Evolutionary conservation across 2,797 vertebrate genomes (phyloP).

Genomic region (Catostomus latipinnis): DNA sequence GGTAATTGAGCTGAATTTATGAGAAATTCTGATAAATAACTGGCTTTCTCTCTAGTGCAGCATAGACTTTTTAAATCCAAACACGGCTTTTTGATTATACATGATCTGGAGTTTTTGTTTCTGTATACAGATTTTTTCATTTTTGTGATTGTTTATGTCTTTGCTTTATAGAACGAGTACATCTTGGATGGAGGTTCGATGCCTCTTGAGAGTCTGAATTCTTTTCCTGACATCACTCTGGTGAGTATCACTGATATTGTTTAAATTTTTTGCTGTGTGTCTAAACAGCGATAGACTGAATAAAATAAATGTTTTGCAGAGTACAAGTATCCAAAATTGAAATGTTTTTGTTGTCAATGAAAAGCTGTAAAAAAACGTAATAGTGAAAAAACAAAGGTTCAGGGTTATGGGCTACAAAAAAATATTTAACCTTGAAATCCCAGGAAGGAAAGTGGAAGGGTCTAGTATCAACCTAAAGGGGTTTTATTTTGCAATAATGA

Average conservation of each 20-base stretch:
- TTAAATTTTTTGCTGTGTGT: neutral
- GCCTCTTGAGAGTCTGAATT: slow-evolving; percentile 70
- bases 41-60: slow-evolving; percentile 12
- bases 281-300: neutral
- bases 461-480: no score
- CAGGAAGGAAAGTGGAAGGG: neutral
- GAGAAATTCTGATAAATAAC: slow-evolving; percentile 44
- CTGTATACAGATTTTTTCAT: neutral
- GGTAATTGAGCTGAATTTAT: slow-evolving; percentile 63
- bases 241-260: slow-evolving; percentile 70
- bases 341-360: slow-evolving; percentile 4
- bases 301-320: neutral
- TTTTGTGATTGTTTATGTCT: slow-evolving; percentile 11
- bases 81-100: slow-evolving; percentile 15
- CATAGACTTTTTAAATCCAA: neutral
- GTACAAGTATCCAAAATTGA: neutral
- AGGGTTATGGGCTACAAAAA: neutral
- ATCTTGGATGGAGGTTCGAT: slow-evolving; percentile 76
- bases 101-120: slow-evolving; percentile 15
- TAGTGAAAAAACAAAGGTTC: neutral
- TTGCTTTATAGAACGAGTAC: slow-evolving; percentile 77
- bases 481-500: no score
- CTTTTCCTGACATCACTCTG: slow-evolving; percentile 84
- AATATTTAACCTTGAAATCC: neutral
- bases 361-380: neutral